Conservation (phyloP, 2,797 vertebrate species). For the Chaetodon trifasciatus region DNA sequence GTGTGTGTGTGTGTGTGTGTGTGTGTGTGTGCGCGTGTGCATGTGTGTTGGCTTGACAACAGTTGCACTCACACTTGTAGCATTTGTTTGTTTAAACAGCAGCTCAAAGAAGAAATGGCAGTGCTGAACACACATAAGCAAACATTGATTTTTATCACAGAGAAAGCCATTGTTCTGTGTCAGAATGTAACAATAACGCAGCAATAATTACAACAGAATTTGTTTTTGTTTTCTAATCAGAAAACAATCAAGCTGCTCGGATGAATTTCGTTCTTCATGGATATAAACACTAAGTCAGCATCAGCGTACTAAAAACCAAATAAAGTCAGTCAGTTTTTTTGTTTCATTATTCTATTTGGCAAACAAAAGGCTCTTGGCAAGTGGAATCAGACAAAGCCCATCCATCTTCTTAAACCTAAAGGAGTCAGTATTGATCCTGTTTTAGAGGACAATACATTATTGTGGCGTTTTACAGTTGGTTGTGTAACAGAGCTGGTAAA, state of each 20-base stretch:
- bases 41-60: neutral
- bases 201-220: neutral
- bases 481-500: slow-evolving; percentile 9
- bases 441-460: neutral
- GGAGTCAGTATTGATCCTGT: neutral
- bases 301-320: neutral
- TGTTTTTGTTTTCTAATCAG: neutral
- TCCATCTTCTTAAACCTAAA: neutral
- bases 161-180: neutral
- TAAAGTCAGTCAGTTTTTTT: neutral
- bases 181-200: neutral
- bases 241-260: neutral
- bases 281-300: neutral
- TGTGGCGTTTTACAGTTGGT: neutral
- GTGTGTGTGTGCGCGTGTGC: neutral
- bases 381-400: neutral
- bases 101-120: neutral
- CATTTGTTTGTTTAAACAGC: neutral
- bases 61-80: neutral
- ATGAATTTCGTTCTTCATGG: neutral
- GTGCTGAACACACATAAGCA: neutral
- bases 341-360: neutral
- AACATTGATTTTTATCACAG: neutral
- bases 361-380: neutral
- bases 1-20: neutral